These are phyloP conservation scores for Prenolepis imparis DNA, from an alignment of 2,888 invertebrate genomes.

Conservation along the genomic window DNA sequence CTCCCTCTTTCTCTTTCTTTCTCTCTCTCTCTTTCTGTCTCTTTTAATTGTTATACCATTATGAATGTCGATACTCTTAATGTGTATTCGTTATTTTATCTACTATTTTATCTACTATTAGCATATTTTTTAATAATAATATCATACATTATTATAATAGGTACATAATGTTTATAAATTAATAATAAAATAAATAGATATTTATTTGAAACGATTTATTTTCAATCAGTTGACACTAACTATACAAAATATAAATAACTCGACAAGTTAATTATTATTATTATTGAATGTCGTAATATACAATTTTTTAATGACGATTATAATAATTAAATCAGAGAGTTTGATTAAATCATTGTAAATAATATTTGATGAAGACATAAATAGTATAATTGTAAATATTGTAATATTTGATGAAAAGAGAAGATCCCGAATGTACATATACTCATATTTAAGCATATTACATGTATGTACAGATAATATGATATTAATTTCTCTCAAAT, in stretches of 20 bases:
- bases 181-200: too few relatives aligned
- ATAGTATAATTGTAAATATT: background rate
- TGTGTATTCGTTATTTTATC: too few relatives aligned
- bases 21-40: too few relatives aligned
- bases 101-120: too few relatives aligned
- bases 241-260: background rate
- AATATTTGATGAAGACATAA: too few relatives aligned
- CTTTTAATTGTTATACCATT: background rate
- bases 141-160: too few relatives aligned
- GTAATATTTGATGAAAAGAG: background rate
- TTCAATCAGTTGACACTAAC: too few relatives aligned
- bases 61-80: too few relatives aligned
- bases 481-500: background rate
- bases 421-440: background rate
- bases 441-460: background rate
- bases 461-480: conserved; percentile 8
- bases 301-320: background rate
- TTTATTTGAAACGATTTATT: too few relatives aligned
- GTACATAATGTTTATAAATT: too few relatives aligned
- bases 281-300: background rate
- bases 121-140: too few relatives aligned
- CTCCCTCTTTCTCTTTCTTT: background rate
- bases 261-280: background rate
- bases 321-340: background rate
- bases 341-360: background rate